Evolutionary conservation across 2,113 vertebrate species (phyloP).

Genomic region (Chionomys nivalis): DNA sequence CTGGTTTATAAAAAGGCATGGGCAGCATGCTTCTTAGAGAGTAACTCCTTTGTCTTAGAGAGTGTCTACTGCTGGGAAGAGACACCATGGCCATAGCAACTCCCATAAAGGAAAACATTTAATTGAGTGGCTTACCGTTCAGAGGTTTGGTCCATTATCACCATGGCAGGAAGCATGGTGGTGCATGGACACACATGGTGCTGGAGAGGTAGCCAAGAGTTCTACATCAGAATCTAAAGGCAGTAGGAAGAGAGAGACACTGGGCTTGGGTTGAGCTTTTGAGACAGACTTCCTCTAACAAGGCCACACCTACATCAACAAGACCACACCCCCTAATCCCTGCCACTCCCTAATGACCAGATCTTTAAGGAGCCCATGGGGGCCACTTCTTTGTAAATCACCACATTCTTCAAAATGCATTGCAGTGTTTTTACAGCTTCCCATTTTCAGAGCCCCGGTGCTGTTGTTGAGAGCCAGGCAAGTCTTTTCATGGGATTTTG

Average conservation of each 20-base stretch:
- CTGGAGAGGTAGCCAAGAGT: not conserved
- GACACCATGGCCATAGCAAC: not conserved
- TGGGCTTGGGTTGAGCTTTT: not conserved
- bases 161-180: not conserved
- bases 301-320: too few species aligned
- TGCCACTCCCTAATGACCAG: not conserved
- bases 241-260: slow-evolving; percentile 91
- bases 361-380: not conserved
- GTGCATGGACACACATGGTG: slow-evolving; percentile 88
- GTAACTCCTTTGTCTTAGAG: not conserved
- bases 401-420: slow-evolving; percentile 91
- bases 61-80: not conserved
- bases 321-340: not conserved
- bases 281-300: not conserved
- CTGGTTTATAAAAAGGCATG: slow-evolving; percentile 93
- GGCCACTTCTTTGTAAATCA: not conserved
- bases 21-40: not conserved
- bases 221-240: slow-evolving; percentile 79
- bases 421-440: slow-evolving; percentile 94
- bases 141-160: not conserved
- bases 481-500: slow-evolving; percentile 93
- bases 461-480: slow-evolving; percentile 94
- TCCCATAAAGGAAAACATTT: too few species aligned
- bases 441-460: slow-evolving; percentile 91
- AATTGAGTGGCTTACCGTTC: not conserved